Base-by-base conservation (phyloP, 2,113 vertebrate species). In the Poeciliopsis turrubarensis region DNA sequence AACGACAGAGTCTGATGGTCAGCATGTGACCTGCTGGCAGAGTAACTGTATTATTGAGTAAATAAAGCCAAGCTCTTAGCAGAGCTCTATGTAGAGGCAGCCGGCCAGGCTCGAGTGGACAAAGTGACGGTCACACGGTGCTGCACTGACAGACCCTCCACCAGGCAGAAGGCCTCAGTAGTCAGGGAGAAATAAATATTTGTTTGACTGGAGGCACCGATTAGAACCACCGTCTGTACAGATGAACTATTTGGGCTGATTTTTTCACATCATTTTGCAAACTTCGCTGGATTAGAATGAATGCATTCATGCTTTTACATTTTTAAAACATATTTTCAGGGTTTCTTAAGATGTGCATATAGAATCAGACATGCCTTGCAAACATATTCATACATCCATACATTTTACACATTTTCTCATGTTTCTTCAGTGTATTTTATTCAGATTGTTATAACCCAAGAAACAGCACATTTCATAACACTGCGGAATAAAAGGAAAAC, bases 51-150 rank as follows among this genome's bases (percentile, higher is more conserved):
- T 61, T 84, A 74, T 81, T 83, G 78, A 66, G 72, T 84, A 83
- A 87, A 91, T 81, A 88, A 63, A 60, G 73, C 65, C 2, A 54
- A 44, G 78, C 67, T 78, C 81, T 91, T 90, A 86, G 78, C 74
- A 89, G 89, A 81, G 72, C 34, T 73, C 39, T 72, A 34, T 87
- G 85, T 90, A 74, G 69, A 83, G 78, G 66, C 78, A 57, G 78
- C 83, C 64, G 51, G 25, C 67, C 65, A 13, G 3, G 73, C 78
- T 67, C 82, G 71, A 82, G 77, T 2, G 71, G 76, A 78, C 78
- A 82, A 44, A 77, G 78, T 64, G 74, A 47, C 63, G 51, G 62
- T 57, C 65, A 68, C 51, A 14, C 22, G 5, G 44, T 1, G 13
- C 22, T 13, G 44, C 39, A 44, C 71, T 81, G 84, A 80, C 68